Evolutionary conservation across 2,888 invertebrate species (phyloP), one percentile per base, ranked within the genome.

Genomic region (Lasioglossum zephyrum): DNA sequence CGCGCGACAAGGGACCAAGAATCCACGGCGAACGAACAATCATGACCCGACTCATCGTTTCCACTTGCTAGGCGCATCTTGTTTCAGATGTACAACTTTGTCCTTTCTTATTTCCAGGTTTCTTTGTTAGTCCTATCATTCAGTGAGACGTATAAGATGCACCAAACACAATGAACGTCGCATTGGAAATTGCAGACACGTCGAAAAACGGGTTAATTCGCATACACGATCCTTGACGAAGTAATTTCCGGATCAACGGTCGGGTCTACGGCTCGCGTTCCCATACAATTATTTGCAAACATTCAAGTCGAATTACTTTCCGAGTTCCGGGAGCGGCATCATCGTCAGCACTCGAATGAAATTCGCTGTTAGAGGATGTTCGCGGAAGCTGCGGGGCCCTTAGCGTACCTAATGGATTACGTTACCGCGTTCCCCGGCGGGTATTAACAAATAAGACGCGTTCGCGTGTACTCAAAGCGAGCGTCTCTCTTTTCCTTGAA

Each of bases 391-490:
- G n/a, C n/a, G 57, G 22, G 39, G 8, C 2, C 69, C 31, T 63
- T 63, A 63, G 69, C 22, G 69, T 22, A 22, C 11, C 13, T 70
- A 41, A 70, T 70, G 22, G 44, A 75, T 53, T 36, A 74, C 49
- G 22, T 80, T 16, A 44, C 18, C 9, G 53, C 26, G 13, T n/a
- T 18, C 3, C 36, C 69, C 31, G 63, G 13, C 0, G 69, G 4
- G 11, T 60, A 53, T 73, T 49, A 74, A 77, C 70, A 72, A 85
- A 39, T 70, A 77, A 69, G 49, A 60, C 41, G 31, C 36, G 47
- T 74, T 49, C 11, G 26, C 2, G 26, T 22, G 63, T 44, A 47
- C 74, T 49, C 26, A 47, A 70, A 81, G 74, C 26, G 31, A 81
- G 74, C 26, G 31, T 18, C 36, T 13, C 44, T 53, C 13, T 39